Evolutionary conservation across 2,113 vertebrate genomes (phyloP).

Genomic region (Aphyosemion australe): DNA sequence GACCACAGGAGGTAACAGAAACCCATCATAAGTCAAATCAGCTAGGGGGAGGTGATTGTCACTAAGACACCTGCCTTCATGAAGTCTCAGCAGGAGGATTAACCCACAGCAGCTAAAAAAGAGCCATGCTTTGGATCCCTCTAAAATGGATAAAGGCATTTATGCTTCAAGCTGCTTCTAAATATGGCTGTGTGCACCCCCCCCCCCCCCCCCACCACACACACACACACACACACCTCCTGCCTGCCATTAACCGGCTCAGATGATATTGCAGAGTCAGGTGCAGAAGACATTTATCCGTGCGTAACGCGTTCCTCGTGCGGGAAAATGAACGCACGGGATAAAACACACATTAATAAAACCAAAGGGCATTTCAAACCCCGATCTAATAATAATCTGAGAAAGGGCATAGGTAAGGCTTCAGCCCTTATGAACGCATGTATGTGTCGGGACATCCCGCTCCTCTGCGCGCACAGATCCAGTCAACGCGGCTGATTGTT

Average conservation of each 20-base stretch:
- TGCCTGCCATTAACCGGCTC: slow-evolving; percentile 25
- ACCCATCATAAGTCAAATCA: slow-evolving; percentile 3
- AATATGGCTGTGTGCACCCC: slow-evolving; percentile 3
- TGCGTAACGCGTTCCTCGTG: slow-evolving; percentile 48
- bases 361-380: neutral
- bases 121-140: too few relatives aligned
- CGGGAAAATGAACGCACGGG: neutral
- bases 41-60: too few relatives aligned
- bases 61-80: neutral
- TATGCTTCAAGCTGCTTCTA: slow-evolving; percentile 13
- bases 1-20: neutral
- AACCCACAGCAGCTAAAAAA: too few relatives aligned
- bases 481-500: slow-evolving; percentile 1
- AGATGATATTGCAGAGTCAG: slow-evolving; percentile 47
- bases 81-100: neutral
- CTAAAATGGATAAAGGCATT: too few relatives aligned
- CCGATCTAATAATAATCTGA: too few relatives aligned
- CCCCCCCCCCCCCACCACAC: neutral
- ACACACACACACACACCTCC: neutral
- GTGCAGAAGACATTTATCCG: slow-evolving; percentile 46
- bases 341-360: neutral
- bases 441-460: slow-evolving; percentile 21
- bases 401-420: neutral
- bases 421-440: neutral
- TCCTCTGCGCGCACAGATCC: slow-evolving; percentile 19